phyloP scores from a whole-genome alignment of 2,888 invertebrate genomes.

The Lissocephala sabroskyi region DNA sequence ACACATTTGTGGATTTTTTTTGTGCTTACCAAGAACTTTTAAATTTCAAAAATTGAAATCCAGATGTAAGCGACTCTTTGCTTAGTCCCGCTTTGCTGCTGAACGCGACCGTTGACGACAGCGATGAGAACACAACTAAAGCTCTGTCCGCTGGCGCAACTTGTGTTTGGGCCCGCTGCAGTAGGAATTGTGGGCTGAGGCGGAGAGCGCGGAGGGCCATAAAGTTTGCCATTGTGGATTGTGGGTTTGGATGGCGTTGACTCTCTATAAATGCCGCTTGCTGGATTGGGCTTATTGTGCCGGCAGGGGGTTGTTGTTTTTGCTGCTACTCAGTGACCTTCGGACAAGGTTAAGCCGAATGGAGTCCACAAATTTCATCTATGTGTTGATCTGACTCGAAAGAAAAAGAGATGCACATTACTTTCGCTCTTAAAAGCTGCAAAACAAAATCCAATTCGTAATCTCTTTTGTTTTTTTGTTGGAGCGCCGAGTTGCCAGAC shows the following conservation, averaged over 20 bases:
- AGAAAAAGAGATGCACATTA: no score
- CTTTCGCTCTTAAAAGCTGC: no score
- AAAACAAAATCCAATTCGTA: no score
- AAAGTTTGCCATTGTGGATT: constrained; percentile 31
- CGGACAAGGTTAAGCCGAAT: constrained; percentile 44
- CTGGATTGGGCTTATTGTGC: neutral
- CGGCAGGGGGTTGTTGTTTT: neutral
- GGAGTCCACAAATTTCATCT: constrained; percentile 27
- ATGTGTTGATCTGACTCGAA: no score
- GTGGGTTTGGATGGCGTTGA: constrained; percentile 14
- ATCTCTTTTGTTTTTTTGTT: no score
- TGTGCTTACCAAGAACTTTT: constrained; percentile 53
- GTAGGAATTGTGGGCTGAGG: constrained; percentile 9
- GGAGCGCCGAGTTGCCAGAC: no score
- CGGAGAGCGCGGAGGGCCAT: constrained; percentile 23
- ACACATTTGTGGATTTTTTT: no score
- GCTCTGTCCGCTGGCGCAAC: neutral
- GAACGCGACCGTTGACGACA: constrained; percentile 22
- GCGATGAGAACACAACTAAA: constrained; percentile 1
- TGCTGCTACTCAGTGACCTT: constrained; percentile 34
- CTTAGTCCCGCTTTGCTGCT: no score
- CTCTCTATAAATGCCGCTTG: no score
- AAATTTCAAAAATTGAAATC: constrained; percentile 40
- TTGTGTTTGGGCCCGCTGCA: neutral
- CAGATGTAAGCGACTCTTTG: constrained; percentile 36